A percentile compares a stretch with the other conserved stretches of the same genome.
Evolutionary conservation across 2,888 invertebrate species (phyloP).

Genomic region (Philaethria dido): DNA sequence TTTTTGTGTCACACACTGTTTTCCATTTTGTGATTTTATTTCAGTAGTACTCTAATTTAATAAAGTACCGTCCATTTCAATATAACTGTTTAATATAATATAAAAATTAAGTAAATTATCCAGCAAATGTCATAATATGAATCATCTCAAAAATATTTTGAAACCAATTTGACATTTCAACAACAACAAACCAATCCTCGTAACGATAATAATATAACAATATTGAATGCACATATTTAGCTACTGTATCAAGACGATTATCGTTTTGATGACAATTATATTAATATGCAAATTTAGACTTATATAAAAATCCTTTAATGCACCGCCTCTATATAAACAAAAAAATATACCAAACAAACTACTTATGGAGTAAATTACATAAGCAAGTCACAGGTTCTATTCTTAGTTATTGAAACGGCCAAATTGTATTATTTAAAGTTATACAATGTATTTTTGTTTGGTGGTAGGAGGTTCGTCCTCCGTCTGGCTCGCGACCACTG

Average conservation of each 20-base stretch:
- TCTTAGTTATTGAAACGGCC: not conserved
- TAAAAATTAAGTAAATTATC: not conserved
- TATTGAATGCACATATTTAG: not conserved
- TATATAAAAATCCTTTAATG: not conserved
- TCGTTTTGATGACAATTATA: not conserved
- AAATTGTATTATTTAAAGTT: no score
- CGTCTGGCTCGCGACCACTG: no score
- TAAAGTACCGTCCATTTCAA: not conserved
- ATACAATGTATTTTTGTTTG: no score
- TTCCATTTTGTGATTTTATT: not conserved
- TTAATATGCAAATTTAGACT: not conserved
- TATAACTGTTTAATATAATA: not conserved
- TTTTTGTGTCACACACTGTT: no score
- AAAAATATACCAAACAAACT: not conserved
- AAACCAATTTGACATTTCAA: conserved; percentile 12
- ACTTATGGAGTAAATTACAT: not conserved
- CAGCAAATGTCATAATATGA: conserved; percentile 7
- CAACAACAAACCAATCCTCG: not conserved
- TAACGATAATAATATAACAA: not conserved
- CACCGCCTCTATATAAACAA: not conserved
- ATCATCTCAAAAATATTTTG: not conserved
- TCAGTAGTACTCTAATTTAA: not conserved
- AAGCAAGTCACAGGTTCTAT: not conserved
- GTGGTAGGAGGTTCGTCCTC: no score
- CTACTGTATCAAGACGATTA: not conserved